phyloP scores from a whole-genome alignment of 2,888 invertebrate species.

The Himalopsyche anomala region DNA sequence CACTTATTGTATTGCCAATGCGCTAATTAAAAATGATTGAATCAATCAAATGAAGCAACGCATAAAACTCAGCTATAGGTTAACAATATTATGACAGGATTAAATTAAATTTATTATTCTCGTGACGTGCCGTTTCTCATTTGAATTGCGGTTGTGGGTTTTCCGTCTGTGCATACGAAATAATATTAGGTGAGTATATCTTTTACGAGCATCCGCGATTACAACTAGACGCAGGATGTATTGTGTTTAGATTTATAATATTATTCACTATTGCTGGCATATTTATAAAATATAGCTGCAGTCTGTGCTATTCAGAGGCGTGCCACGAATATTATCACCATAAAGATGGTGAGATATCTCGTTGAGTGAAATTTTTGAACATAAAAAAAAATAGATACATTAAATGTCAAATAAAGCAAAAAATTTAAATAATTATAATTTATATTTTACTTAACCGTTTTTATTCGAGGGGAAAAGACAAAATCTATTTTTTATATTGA shows the following conservation, averaged over 20 bases:
- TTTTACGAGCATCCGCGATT: slow-evolving; percentile 1
- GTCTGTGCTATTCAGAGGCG: slow-evolving; percentile 1
- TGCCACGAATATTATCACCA: not conserved
- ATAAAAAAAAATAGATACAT: no score
- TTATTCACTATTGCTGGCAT: slow-evolving; percentile 19
- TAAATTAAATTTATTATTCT: slow-evolving; percentile 1
- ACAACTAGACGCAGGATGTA: slow-evolving; percentile 38
- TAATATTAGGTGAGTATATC: slow-evolving; percentile 9
- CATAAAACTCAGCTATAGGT: no score
- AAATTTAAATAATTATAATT: no score
- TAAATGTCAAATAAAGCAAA: no score
- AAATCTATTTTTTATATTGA: no score
- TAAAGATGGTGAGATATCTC: no score
- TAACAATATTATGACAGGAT: not conserved
- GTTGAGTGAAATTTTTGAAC: no score
- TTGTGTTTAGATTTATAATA: slow-evolving; percentile 42
- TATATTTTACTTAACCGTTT: no score
- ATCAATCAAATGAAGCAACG: no score
- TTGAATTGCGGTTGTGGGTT: slow-evolving; percentile 13
- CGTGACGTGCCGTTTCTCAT: not conserved
- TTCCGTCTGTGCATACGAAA: not conserved
- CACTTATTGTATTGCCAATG: no score
- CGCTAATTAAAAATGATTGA: no score
- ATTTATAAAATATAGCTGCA: slow-evolving; percentile 12
- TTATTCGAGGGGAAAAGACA: no score